phyloP scores from a whole-genome alignment of 2,113 vertebrate species.

The Synchiropus splendidus region DNA sequence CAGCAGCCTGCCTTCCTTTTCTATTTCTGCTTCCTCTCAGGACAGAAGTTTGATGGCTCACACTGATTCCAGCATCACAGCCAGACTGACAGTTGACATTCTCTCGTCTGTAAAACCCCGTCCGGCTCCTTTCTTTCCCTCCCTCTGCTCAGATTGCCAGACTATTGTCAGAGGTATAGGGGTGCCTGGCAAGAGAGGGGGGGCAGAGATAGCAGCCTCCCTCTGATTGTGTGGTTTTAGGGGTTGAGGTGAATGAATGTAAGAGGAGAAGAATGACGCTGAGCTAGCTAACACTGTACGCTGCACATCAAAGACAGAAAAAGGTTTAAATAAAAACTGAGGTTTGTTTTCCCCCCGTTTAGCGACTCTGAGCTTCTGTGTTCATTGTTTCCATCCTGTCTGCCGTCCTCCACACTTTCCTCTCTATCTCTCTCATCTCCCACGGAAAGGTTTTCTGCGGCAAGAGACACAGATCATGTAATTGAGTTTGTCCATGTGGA shows the following conservation, averaged over 20 bases:
- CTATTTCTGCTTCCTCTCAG: constrained; percentile 34
- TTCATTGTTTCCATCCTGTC: constrained; percentile 25
- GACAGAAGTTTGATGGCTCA: constrained; percentile 53
- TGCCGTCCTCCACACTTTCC: constrained; percentile 8
- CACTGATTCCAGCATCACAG: constrained; percentile 55
- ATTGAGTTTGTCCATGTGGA: constrained; percentile 68
- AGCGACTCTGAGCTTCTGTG: constrained; percentile 15
- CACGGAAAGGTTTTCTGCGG: constrained; percentile 16
- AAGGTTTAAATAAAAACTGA: background rate
- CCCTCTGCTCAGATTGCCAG: constrained; percentile 45
- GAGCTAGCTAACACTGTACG: constrained; percentile 4
- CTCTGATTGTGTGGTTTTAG: constrained; percentile 40
- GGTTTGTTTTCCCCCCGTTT: background rate
- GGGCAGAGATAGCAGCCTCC: constrained; percentile 40
- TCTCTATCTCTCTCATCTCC: constrained; percentile 11
- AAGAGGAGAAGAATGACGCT: constrained; percentile 17
- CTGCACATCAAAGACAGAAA: background rate
- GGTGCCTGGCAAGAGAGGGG: background rate
- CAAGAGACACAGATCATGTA: constrained; percentile 30
- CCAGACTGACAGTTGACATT: constrained; percentile 75
- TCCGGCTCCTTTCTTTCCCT: constrained; percentile 55
- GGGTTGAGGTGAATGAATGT: constrained; percentile 14
- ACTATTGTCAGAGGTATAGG: constrained; percentile 59
- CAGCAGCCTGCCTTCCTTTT: constrained; percentile 8
- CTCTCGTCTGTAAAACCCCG: constrained; percentile 62